Evolutionary conservation across 2,797 vertebrate species (phyloP), one percentile per base, ranked within the genome.

Genomic region (Malacoctenus gilli): DNA sequence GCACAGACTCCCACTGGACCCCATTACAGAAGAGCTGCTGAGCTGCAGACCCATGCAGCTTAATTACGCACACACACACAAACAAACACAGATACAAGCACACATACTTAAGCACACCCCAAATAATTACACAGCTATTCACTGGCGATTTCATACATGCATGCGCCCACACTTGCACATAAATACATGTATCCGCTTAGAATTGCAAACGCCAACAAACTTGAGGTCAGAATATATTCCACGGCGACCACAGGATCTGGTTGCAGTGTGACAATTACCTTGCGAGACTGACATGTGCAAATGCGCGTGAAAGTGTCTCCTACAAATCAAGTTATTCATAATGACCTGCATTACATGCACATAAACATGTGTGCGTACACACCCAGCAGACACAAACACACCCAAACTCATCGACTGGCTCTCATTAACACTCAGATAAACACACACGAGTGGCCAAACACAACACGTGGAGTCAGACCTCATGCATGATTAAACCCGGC

Each of bases 271-370:
- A 82, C 77, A 91, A 87, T 89, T 85, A 87, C 86, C 75, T 77
- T 61, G 55, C 74, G 78, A 82, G 88, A 89, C 78, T 87, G 88
- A 83, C 87, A 85, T 87, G 86, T 87, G 77, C 82, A 90, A 87
- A 89, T 89, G 70, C 73, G 71, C 82, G 69, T 77, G 57, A 79
- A 64, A 66, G 65, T 70, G 44, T 59, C 40, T 46, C 68, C 73
- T 67, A 71, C 75, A 84, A 89, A 91, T 89, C 64, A 90, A 84
- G 84, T 87, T 87, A 79, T 86, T 87, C 79, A 85, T 85, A 88
- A 88, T 66, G 74, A 77, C 72, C 74, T 53, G 71, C 59, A 68
- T 77, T 79, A 75, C 78, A 72, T 76, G 67, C 62, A 67, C 74
- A 72, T 64, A 75, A 85, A 83, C 68, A 85, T 43, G 61, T 21